Percentiles rank a stretch among this genome's conserved stretches.
phyloP scores from a whole-genome alignment of 1,140 invertebrate species.

The Drosophila pruinosa region DNA sequence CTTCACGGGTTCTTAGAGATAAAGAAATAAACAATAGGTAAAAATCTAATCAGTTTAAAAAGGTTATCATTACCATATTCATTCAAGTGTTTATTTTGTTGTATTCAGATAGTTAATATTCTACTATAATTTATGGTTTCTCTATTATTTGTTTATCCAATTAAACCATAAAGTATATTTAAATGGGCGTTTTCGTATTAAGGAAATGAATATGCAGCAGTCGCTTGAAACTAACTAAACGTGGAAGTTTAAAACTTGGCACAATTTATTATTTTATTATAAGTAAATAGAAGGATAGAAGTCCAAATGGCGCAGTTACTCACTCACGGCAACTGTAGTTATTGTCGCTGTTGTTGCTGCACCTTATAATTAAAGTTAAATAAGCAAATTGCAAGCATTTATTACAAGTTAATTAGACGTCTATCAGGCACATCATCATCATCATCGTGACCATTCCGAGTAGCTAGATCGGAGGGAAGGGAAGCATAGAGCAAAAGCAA shows the following conservation, averaged over 20 bases:
- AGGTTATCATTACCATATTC: too few species aligned
- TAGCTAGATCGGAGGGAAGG: background rate
- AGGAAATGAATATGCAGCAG: background rate
- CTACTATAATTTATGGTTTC: too few species aligned
- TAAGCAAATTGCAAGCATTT: slow-evolving; percentile 78
- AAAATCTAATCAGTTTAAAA: too few species aligned
- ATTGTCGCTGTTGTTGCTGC: slow-evolving; percentile 23
- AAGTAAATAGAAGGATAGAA: slow-evolving; percentile 1
- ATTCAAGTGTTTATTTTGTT: too few species aligned
- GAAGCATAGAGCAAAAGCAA: background rate
- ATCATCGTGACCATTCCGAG: slow-evolving; percentile 36
- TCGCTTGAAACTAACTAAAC: background rate
- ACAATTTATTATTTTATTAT: background rate
- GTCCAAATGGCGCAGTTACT: slow-evolving; percentile 53
- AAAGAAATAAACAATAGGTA: too few species aligned
- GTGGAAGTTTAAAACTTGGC: background rate
- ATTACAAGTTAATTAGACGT: slow-evolving; percentile 81
- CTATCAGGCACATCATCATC: slow-evolving; percentile 74
- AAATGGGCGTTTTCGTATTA: background rate
- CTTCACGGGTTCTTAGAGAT: too few species aligned
- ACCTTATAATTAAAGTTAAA: slow-evolving; percentile 76
- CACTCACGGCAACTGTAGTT: slow-evolving; percentile 39
- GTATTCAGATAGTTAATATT: too few species aligned
- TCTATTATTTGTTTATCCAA: background rate
- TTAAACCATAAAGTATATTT: background rate